Conservation (phyloP, 2,888 invertebrate species). For the Dendrolimus houi region DNA sequence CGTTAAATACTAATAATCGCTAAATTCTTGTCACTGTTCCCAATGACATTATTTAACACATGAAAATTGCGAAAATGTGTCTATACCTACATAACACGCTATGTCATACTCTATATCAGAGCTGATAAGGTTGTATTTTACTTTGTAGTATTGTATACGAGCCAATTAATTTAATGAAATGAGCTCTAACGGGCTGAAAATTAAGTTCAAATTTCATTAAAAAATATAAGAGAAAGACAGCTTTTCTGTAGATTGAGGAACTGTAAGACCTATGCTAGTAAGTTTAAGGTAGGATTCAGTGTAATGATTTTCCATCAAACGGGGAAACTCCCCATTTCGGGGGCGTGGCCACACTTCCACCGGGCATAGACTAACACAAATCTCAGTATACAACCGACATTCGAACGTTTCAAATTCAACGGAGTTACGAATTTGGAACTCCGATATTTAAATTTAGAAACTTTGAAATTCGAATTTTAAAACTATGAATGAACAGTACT, state of each 20-base stretch:
- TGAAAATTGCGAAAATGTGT: too few relatives aligned
- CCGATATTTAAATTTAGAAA: neutral
- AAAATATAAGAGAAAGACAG: neutral
- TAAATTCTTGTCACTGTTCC: too few relatives aligned
- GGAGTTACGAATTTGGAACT: conserved; percentile 16
- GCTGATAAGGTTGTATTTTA: too few relatives aligned
- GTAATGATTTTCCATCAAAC: conserved; percentile 3
- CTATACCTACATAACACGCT: too few relatives aligned
- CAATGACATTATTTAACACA: too few relatives aligned
- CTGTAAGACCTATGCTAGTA: neutral
- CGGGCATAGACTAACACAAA: conserved; percentile 23
- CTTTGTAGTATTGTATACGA: too few relatives aligned
- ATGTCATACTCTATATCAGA: too few relatives aligned
- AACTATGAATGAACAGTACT: conserved; percentile 1
- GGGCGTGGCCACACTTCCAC: conserved; percentile 36
- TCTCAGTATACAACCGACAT: conserved; percentile 37
- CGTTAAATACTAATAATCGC: too few relatives aligned
- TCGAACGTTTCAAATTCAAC: conserved; percentile 39
- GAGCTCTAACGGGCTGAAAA: too few relatives aligned
- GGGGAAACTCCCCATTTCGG: conserved; percentile 27
- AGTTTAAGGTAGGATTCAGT: neutral
- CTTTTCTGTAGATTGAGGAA: neutral
- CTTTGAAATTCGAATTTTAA: conserved; percentile 3
- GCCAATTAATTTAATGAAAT: too few relatives aligned
- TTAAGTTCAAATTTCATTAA: too few relatives aligned